These are phyloP conservation scores for Naso thynnoides DNA, from an alignment of 2,797 vertebrate genomes.

Conservation along the genomic window DNA sequence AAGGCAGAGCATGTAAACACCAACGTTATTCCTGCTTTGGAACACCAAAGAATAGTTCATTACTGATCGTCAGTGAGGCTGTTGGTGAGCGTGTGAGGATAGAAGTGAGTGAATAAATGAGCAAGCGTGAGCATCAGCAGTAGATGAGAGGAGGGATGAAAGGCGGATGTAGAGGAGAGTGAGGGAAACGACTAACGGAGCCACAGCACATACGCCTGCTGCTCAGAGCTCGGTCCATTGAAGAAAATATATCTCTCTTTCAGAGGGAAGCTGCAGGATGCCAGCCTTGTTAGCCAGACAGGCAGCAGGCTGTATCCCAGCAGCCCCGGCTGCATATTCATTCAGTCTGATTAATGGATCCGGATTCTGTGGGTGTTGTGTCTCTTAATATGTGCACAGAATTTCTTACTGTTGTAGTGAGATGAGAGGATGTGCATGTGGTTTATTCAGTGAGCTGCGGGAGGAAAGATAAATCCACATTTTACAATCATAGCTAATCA, in stretches of 20 bases:
- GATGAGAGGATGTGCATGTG: slow-evolving; percentile 37
- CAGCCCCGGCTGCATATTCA: slow-evolving; percentile 74
- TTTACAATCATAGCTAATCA: slow-evolving; percentile 51
- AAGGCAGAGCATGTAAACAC: slow-evolving; percentile 13
- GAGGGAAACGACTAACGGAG: slow-evolving; percentile 43
- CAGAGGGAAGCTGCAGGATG: slow-evolving; percentile 63
- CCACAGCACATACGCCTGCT: slow-evolving; percentile 50
- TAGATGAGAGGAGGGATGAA: slow-evolving; percentile 39
- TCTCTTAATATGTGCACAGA: slow-evolving; percentile 49
- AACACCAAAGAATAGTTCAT: slow-evolving; percentile 9
- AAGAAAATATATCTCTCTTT: slow-evolving; percentile 54
- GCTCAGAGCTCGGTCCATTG: slow-evolving; percentile 61
- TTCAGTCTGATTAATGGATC: slow-evolving; percentile 72
- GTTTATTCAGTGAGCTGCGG: slow-evolving; percentile 47
- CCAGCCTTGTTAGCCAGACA: slow-evolving; percentile 70
- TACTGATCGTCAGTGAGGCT: slow-evolving; percentile 28
- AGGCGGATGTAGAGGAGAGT: slow-evolving; percentile 33
- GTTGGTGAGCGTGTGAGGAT: slow-evolving; percentile 33
- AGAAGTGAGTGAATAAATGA: slow-evolving; percentile 42
- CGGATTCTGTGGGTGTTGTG: slow-evolving; percentile 55
- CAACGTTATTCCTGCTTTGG: slow-evolving; percentile 15
- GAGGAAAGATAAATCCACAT: slow-evolving; percentile 30
- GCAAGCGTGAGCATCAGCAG: slow-evolving; percentile 17
- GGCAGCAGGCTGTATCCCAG: slow-evolving; percentile 64
- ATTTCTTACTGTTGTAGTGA: slow-evolving; percentile 29